These are phyloP conservation scores for Maniola jurtina DNA, from an alignment of 1,140 invertebrate genomes.

Conservation along the genomic window DNA sequence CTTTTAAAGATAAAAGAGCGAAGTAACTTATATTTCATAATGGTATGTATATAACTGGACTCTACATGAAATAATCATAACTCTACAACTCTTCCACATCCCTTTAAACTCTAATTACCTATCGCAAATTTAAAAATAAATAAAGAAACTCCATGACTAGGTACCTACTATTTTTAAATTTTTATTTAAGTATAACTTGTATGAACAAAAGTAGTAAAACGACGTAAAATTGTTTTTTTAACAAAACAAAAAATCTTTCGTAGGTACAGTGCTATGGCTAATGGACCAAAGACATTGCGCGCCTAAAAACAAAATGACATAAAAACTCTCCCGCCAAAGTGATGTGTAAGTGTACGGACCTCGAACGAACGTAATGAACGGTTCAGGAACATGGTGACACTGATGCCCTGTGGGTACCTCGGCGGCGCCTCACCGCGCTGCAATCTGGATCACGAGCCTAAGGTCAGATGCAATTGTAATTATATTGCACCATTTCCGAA, in stretches of 20 bases:
- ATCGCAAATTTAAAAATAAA: no score
- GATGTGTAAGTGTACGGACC: conserved; percentile 53
- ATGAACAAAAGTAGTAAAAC: no score
- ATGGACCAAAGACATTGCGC: conserved; percentile 30
- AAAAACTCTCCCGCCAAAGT: conserved; percentile 58
- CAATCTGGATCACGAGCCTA: conserved; percentile 72
- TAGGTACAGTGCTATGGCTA: conserved; percentile 45
- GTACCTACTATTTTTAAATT: no score
- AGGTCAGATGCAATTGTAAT: conserved; percentile 55
- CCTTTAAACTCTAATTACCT: no score
- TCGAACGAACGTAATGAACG: conserved; percentile 37
- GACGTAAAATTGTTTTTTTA: no score
- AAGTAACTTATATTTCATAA: no score
- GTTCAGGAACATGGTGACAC: conserved; percentile 65
- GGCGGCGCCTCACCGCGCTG: conserved; percentile 67
- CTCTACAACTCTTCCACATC: no score
- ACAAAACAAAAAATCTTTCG: conserved; percentile 16
- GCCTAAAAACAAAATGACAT: conserved; percentile 51
- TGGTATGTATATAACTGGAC: no score
- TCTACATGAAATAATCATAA: no score
- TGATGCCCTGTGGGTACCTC: conserved; percentile 76
- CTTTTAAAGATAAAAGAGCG: no score
- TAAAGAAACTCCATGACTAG: no score
- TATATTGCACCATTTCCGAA: conserved; percentile 15
- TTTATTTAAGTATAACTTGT: no score